Evolutionary conservation across 2,113 vertebrate genomes (phyloP).

Genomic region (Eulemur rufifrons): DNA sequence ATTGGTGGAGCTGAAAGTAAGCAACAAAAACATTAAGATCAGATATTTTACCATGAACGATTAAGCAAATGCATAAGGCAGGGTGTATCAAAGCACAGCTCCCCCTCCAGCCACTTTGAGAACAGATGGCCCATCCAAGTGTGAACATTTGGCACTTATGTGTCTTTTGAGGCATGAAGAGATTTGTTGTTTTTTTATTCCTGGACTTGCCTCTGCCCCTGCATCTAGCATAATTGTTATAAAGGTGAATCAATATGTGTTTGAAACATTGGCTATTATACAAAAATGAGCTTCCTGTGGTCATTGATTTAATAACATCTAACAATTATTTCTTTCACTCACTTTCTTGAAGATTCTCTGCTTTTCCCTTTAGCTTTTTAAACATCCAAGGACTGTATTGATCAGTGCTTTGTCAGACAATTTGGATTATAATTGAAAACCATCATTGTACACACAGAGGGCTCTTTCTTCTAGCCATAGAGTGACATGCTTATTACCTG

Average conservation of each 20-base stretch:
- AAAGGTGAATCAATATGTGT: conserved; percentile 82
- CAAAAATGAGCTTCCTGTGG: conserved; percentile 72
- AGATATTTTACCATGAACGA: conserved; percentile 68
- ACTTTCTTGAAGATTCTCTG: conserved; percentile 67
- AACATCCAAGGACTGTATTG: conserved; percentile 69
- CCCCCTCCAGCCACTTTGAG: conserved; percentile 45
- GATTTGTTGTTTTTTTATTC: conserved; percentile 45
- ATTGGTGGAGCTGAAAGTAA: conserved; percentile 2
- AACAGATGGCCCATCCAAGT: conserved; percentile 46
- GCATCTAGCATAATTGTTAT: conserved; percentile 75
- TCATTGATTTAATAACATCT: conserved; percentile 79
- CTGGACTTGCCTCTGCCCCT: conserved; percentile 19
- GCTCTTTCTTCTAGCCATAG: conserved; percentile 63
- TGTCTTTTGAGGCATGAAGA: conserved; percentile 46
- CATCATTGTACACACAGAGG: conserved; percentile 65
- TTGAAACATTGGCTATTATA: conserved; percentile 77
- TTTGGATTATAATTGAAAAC: conserved; percentile 81
- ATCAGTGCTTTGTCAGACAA: conserved; percentile 72
- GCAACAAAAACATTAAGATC: conserved; percentile 66
- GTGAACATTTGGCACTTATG: not conserved
- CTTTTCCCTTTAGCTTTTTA: conserved; percentile 57
- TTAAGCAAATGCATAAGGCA: conserved; percentile 67
- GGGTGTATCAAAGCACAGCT: not conserved
- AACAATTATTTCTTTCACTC: conserved; percentile 79
- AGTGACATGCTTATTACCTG: conserved; percentile 54